These are phyloP conservation scores for Sylvicola cinctus DNA, from an alignment of 2,888 invertebrate species.

Conservation along the genomic window DNA sequence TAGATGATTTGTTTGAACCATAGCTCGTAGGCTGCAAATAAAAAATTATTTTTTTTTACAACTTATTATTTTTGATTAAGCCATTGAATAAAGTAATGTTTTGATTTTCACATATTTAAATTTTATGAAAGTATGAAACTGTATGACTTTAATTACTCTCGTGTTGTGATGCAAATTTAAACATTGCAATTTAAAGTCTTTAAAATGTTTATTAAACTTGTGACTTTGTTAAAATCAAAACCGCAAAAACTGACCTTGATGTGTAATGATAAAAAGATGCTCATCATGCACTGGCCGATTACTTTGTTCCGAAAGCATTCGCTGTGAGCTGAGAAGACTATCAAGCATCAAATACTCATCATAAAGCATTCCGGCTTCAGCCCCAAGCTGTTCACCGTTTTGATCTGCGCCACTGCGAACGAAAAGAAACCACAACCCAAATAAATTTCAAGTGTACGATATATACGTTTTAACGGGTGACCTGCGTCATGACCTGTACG, in stretches of 20 bases:
- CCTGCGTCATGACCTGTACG: too few species aligned
- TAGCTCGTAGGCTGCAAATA: constrained; percentile 95
- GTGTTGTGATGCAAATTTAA: too few species aligned
- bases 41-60: too few species aligned
- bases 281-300: constrained; percentile 78
- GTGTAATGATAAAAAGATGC: constrained; percentile 91
- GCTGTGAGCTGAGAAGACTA: constrained; percentile 61
- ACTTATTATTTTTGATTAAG: too few species aligned
- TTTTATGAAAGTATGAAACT: too few species aligned
- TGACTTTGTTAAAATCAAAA: too few species aligned
- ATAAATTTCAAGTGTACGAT: too few species aligned
- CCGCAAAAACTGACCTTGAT: constrained; percentile 56
- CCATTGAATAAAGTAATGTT: background rate
- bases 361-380: constrained; percentile 67
- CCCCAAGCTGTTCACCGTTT: constrained; percentile 36
- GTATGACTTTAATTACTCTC: too few species aligned
- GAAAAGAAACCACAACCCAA: too few species aligned
- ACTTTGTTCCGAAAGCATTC: constrained; percentile 55
- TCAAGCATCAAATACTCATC: constrained; percentile 82
- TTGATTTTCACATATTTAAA: background rate
- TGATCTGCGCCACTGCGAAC: constrained; percentile 12
- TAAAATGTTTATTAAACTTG: too few species aligned
- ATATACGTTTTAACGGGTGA: too few species aligned
- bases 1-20: constrained; percentile 99
- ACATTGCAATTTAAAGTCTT: too few species aligned